Evolutionary conservation across 2,113 vertebrate species (phyloP), one percentile per base, ranked within the genome.

Genomic region (Aldabrachelys gigantea): DNA sequence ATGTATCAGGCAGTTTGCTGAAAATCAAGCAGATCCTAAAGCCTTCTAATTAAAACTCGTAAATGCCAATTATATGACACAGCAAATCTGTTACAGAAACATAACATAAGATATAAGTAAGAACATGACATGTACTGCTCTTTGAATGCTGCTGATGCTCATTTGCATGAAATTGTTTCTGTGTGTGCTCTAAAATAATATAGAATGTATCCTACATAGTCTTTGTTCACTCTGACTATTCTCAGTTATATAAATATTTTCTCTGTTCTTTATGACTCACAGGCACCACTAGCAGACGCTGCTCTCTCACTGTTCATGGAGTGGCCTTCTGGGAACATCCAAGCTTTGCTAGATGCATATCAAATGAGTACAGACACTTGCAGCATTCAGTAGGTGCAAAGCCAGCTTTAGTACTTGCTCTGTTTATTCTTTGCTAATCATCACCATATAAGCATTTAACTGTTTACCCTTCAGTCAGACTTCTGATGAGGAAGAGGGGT

Each of bases 371-470:
- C 99, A 99, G 99, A 99, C 99, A 99, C 99, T 99, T 99, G 99
- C 99, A 99, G 99, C 99, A 99, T 99, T 99, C 99, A 99, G 99
- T 99, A 99, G 99, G 99, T 99, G 99, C 99, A 99, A 99, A 99
- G 98, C 99, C 99, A 99, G 99, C 99, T 99, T 98, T 98, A 98
- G 97, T 99, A 98, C 98, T 98, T 98, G 98, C 98, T 98, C 98
- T 98, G 98, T 98, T 98, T 99, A 98, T 98, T 98, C 97, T 97
- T 96, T 98, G 97, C 97, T 99, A 98, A 98, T 97, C 54, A 95
- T 49, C 89, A 76, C 8, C 85, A 10, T 95, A 94, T 94, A 96
- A 94, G 88, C 92, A 57, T 92, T 93, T 96, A 96, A 91, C 96
- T 96, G 94, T 96, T 97, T 97, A 89, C 56, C 94, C 84, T 96